A percentile compares a stretch with the other conserved stretches of the same genome.
phyloP scores from a whole-genome alignment of 2,797 vertebrate genomes.

The Microctenopoma stevenorrisi region DNA sequence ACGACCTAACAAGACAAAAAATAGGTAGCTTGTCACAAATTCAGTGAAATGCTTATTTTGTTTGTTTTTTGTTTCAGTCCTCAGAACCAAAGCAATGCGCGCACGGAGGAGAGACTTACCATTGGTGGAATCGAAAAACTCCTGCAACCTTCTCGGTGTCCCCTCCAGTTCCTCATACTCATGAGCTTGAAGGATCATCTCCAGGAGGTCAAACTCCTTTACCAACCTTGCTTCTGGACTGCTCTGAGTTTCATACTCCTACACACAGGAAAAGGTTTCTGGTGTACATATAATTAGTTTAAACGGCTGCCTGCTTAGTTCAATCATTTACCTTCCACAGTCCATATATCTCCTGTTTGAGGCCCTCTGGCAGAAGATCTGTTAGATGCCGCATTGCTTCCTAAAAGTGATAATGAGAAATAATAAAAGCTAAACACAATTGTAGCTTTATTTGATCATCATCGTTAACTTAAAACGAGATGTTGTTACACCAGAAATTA shows the following conservation, averaged over 20 bases:
- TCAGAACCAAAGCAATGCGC: neutral
- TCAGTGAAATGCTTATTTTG: neutral
- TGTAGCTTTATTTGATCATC: neutral
- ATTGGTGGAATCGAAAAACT: slow-evolving; percentile 93
- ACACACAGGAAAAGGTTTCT: neutral
- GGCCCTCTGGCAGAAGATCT: slow-evolving; percentile 85
- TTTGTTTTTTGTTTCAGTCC: neutral
- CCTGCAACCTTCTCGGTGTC: slow-evolving; percentile 91
- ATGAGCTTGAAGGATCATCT: slow-evolving; percentile 97
- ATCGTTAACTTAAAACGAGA: neutral
- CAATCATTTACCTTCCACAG: slow-evolving; percentile 89
- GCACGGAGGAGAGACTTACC: slow-evolving; percentile 71
- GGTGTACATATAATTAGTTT: neutral
- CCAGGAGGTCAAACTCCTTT: slow-evolving; percentile 95
- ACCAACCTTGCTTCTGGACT: slow-evolving; percentile 92
- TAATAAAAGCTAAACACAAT: neutral
- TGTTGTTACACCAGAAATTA: neutral
- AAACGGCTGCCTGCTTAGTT: neutral
- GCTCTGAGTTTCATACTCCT: slow-evolving; percentile 95
- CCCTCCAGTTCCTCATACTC: slow-evolving; percentile 94
- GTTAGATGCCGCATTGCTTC: slow-evolving; percentile 91
- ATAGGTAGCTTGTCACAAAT: too few species aligned
- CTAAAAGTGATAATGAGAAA: slow-evolving; percentile 66
- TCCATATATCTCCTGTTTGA: slow-evolving; percentile 89
- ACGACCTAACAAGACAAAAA: slow-evolving; percentile 81